These are phyloP conservation scores for Pseudomyrmex dendroicus DNA, from an alignment of 1,140 invertebrate species.

Conservation along the genomic window DNA sequence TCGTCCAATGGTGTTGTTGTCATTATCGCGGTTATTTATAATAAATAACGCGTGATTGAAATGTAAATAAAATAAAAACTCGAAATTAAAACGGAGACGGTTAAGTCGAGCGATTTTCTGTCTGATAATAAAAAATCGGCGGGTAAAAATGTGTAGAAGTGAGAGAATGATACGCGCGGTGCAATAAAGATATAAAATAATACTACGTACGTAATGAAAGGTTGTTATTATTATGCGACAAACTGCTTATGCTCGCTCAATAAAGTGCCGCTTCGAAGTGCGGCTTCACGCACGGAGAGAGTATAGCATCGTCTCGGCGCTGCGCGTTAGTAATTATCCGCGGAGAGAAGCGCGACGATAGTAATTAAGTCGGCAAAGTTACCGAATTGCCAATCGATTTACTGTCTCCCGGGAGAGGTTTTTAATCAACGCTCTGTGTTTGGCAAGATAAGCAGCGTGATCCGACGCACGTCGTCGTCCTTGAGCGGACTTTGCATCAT, in stretches of 20 bases:
- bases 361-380: slow-evolving; percentile 25
- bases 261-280: slow-evolving; percentile 14
- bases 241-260: not conserved
- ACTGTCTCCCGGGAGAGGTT: not conserved
- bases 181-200: slow-evolving; percentile 1
- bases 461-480: not conserved
- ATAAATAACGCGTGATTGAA: not conserved
- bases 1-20: not conserved
- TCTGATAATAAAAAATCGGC: too few relatives aligned
- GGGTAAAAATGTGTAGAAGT: not conserved
- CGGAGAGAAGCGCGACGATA: not conserved
- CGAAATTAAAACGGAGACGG: too few relatives aligned
- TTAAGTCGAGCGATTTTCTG: not conserved
- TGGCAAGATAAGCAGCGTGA: slow-evolving; percentile 1
- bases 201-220: not conserved
- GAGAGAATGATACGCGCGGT: not conserved
- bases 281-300: not conserved
- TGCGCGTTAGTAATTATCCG: slow-evolving; percentile 20
- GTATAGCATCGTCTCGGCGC: not conserved
- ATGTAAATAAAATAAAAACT: not conserved
- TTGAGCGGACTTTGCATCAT: not conserved
- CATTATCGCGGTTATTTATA: slow-evolving; percentile 35
- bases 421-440: slow-evolving; percentile 3
- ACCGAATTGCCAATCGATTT: slow-evolving; percentile 28
- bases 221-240: not conserved